Evolutionary conservation across 2,113 vertebrate genomes (phyloP), one percentile per base, ranked within the genome.

Genomic region (Amazona vittata): DNA sequence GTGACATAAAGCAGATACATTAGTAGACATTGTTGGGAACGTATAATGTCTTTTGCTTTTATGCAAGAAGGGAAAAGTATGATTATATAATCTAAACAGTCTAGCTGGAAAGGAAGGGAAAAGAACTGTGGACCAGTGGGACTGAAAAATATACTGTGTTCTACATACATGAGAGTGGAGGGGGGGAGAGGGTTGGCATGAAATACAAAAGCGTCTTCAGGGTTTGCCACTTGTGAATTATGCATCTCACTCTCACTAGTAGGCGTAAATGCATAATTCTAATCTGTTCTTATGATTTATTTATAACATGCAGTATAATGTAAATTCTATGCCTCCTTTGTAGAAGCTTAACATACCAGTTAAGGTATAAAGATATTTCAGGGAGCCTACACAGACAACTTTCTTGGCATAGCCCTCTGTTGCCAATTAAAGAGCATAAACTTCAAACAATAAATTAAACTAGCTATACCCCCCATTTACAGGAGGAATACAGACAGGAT

Each of bases 251-350:
- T 97, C 93, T 96, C 92, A 88, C 83, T 91, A 95, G 88, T 96
- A 97, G 92, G 88, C 5, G 73, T 94, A 96, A 97, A 97, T 93
- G 88, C 90, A 92, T 97, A 97, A 97, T 97, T 97, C 96, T 97
- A 93, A 96, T 98, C 95, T 94, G 93, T 95, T 98, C 97, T 96
- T 97, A 98, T 97, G 97, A 96, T 89, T 97, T 97, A 96, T 97
- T 96, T 97, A 96, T 89, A 95, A 77, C 55, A 78, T 6, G 39
- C 71, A 92, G 89, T 95, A 78, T 67, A 97, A 95, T 93, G 97
- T 97, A 98, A 97, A 92, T 98, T 96, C 91, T 96, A 0, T 91
- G 75, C 90, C 92, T 95, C 77, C 50, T 95, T 93, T 96, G 80
- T 96, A 93, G 84, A 93, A 91, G 78, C 88, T 96, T 95, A 92